phyloP scores from a whole-genome alignment of 2,888 invertebrate species.

The Oxytorus armatus region DNA sequence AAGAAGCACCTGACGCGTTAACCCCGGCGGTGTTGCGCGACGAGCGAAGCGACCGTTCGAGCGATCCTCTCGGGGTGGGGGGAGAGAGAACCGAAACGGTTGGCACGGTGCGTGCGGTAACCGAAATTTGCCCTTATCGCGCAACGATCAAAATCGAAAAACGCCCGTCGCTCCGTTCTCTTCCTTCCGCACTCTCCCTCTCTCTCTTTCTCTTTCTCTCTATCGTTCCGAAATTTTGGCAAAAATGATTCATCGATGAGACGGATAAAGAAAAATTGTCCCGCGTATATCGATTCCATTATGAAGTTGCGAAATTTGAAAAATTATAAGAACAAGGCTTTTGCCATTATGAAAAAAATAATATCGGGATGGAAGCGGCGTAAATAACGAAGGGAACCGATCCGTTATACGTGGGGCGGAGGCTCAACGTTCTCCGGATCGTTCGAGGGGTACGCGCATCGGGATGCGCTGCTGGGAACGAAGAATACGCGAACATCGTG shows the following conservation, averaged over 20 bases:
- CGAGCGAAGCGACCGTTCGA: conserved; percentile 51
- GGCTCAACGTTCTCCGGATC: too few relatives aligned
- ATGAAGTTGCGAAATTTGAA: too few relatives aligned
- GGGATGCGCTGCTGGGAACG: conserved; percentile 32
- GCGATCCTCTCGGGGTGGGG: conserved; percentile 44
- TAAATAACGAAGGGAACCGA: too few relatives aligned
- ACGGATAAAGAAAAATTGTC: too few relatives aligned
- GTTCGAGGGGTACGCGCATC: not conserved
- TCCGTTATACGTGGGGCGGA: too few relatives aligned
- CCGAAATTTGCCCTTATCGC: conserved; percentile 45
- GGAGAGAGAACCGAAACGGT: conserved; percentile 54
- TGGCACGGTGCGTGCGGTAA: conserved; percentile 52
- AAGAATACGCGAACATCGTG: not conserved
- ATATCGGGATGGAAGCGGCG: too few relatives aligned
- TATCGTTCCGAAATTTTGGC: too few relatives aligned
- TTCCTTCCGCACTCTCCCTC: conserved; percentile 23
- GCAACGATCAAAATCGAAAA: conserved; percentile 74
- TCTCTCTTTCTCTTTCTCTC: not conserved
- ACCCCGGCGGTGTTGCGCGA: conserved; percentile 61
- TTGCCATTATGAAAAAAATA: too few relatives aligned
- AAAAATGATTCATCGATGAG: not conserved
- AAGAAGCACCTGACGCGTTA: conserved; percentile 81
- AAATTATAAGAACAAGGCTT: too few relatives aligned
- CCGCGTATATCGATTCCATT: too few relatives aligned
- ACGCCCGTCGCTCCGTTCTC: conserved; percentile 64